Percentiles rank a stretch among this genome's conserved stretches.
Evolutionary conservation across 2,888 invertebrate species (phyloP).

Genomic region (Ellobium chinense): DNA sequence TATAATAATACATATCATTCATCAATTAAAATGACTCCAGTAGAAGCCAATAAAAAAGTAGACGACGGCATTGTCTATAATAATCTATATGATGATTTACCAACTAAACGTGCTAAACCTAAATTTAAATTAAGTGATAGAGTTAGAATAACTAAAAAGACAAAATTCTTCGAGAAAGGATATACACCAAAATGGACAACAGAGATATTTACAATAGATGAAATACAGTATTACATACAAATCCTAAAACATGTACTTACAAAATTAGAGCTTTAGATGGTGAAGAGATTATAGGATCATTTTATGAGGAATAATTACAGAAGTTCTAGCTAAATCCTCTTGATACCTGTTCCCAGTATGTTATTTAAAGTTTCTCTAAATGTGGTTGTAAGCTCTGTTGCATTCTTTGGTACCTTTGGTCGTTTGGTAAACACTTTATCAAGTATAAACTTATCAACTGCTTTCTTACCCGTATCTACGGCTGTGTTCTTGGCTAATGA

Average conservation of each 20-base stretch:
- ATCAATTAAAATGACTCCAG: constrained; percentile 12
- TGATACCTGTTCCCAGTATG: too few species aligned
- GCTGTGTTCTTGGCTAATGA: too few species aligned
- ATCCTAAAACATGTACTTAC: constrained; percentile 1
- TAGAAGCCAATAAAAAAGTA: background rate
- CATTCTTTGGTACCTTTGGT: too few species aligned
- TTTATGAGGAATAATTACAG: too few species aligned
- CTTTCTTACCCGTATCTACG: too few species aligned
- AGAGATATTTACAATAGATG: background rate
- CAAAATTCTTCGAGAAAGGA: constrained; percentile 1
- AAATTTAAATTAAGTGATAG: constrained; percentile 1
- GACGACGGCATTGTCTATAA: background rate
- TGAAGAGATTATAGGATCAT: too few species aligned
- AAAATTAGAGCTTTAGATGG: background rate
- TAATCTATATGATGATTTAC: too few species aligned
- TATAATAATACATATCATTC: constrained; percentile 3
- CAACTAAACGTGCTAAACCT: too few species aligned
- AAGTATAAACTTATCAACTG: too few species aligned
- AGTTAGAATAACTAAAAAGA: constrained; percentile 23
- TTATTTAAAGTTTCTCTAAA: too few species aligned
- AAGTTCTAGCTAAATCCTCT: background rate
- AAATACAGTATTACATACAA: background rate
- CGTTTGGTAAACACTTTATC: too few species aligned
- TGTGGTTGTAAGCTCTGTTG: too few species aligned
- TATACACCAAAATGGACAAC: constrained; percentile 7